Percentiles rank a stretch among this genome's conserved stretches.
Conservation (phyloP, 2,888 invertebrate species). For the Eilema caniola region DNA sequence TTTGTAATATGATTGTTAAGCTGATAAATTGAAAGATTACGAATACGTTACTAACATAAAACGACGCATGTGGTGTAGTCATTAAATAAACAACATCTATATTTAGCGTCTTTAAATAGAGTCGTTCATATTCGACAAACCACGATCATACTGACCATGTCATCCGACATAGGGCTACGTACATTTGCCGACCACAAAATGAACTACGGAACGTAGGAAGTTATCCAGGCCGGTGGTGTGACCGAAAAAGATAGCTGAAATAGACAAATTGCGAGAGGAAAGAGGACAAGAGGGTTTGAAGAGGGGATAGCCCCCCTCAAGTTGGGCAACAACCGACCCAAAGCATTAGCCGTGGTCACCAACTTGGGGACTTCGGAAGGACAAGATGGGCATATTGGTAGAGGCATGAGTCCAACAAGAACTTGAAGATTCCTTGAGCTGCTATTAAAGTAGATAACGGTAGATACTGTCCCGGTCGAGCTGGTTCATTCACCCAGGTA, state of each 20-base stretch:
- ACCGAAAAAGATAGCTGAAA: background rate
- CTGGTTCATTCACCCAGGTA: background rate
- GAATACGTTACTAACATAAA: too few species aligned
- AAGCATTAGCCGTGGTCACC: too few species aligned
- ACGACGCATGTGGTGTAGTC: background rate
- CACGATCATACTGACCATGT: background rate
- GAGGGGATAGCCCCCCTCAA: too few species aligned
- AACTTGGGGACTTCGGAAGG: too few species aligned
- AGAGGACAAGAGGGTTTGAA: background rate
- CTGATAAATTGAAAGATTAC: too few species aligned
- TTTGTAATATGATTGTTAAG: too few species aligned
- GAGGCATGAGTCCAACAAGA: background rate
- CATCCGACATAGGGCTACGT: background rate
- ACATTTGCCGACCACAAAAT: background rate
- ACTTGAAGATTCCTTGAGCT: background rate
- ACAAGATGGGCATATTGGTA: background rate
- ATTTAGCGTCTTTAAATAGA: background rate
- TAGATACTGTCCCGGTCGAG: background rate
- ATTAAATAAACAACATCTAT: background rate
- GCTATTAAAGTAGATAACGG: too few species aligned
- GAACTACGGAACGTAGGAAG: background rate
- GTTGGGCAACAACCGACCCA: too few species aligned
- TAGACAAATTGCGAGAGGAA: background rate
- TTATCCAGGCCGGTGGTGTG: background rate
- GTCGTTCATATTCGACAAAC: background rate